Base-by-base conservation (phyloP, 2,113 vertebrate genomes). In the Leuciscus idus region DNA sequence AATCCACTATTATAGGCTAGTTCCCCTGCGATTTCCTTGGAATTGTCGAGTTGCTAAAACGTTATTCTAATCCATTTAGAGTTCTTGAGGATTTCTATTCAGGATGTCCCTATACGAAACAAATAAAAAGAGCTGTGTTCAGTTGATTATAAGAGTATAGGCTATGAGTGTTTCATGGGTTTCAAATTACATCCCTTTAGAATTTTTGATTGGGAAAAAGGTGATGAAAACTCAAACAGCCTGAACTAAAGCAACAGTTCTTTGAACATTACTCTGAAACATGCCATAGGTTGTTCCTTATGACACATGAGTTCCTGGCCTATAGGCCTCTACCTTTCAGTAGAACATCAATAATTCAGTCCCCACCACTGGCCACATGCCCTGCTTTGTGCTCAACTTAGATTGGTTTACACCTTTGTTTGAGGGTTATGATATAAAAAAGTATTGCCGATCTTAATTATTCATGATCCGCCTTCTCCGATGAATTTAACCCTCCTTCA, bases 271-370 rank as follows among this genome's bases (percentile, higher is more conserved):
- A 2, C 0, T 55, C 61, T 72, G 61, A 15, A 46, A 11, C 36
- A 21, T 21, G 39, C 21, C 17, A 48, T 48, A 19, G 4, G 39
- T 26, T 52, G 74, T 30, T 55, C 26, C 26, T 77, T 15, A 66
- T 82, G 62, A 30, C 80, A 82, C 59, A 28, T 21, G 46, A 70
- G 46, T 50, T 36, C 2, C 10, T 52, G 33, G 13, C 43, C 19
- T 30, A 23, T 81, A 55, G 81, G 76, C 17, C 66, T 92, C 87
- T 89, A 92, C 90, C 94, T 94, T 95, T 92, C 92, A 96, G 93
- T 86, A 91, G 91, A 87, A 72, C 59, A 88, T 96, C 91, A 96
- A 97, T 97, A 95, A 97, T 97, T 97, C 78, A 96, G 86, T 84
- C 81, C 90, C 89, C 94, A 89, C 84, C 95, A 93, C 93, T 95